A percentile compares a stretch with the other conserved stretches of the same genome.
These are phyloP conservation scores for Pseudochirops corinnae DNA, from an alignment of 2,797 vertebrate species.

Conservation along the genomic window DNA sequence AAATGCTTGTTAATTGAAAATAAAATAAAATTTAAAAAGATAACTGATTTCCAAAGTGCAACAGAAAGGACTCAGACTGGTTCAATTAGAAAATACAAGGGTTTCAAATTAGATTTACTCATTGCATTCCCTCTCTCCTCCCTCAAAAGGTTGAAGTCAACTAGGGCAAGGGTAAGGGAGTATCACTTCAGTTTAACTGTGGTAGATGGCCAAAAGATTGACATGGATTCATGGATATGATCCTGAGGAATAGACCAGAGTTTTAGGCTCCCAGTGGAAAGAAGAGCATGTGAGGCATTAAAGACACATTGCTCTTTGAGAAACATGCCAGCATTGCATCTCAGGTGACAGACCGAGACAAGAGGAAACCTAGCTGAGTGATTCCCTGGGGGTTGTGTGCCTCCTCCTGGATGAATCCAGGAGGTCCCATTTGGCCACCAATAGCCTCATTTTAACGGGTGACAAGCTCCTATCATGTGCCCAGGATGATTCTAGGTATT, in stretches of 20 bases:
- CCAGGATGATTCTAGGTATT: neutral
- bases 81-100: neutral
- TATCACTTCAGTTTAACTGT: neutral
- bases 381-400: slow-evolving; percentile 35
- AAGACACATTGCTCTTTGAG: slow-evolving; percentile 35
- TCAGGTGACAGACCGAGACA: slow-evolving; percentile 45
- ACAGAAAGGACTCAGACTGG: neutral
- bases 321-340: slow-evolving; percentile 17
- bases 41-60: neutral
- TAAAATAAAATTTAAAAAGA: neutral
- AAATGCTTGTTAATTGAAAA: neutral
- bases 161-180: neutral
- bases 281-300: neutral
- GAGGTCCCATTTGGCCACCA: neutral
- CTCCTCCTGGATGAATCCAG: slow-evolving; percentile 62
- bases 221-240: neutral
- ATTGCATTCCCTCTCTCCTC: neutral
- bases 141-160: neutral
- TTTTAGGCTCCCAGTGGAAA: neutral
- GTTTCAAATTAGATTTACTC: neutral
- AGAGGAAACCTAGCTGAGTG: slow-evolving; percentile 1
- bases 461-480: neutral
- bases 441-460: neutral
- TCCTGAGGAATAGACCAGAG: neutral
- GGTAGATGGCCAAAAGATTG: neutral